phyloP scores from a whole-genome alignment of 2,113 vertebrate genomes.

The Indicator indicator region DNA sequence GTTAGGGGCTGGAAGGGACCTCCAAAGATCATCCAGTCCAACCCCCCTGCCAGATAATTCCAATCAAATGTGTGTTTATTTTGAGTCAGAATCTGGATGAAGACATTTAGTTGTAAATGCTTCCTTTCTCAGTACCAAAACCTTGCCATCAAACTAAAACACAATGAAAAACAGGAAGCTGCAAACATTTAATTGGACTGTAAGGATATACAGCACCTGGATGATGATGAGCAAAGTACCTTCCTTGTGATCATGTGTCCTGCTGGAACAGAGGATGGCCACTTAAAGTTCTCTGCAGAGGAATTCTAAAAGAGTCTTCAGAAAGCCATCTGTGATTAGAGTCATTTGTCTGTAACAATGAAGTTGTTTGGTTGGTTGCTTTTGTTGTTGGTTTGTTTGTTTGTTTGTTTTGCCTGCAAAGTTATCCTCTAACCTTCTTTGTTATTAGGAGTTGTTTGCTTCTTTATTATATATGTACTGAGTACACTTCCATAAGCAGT shows the following conservation, averaged over 20 bases:
- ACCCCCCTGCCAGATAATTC: not conserved
- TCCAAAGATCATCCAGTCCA: no score
- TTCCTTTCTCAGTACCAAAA: not conserved
- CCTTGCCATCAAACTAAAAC: not conserved
- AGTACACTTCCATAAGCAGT: not conserved
- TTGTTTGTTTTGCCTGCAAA: not conserved
- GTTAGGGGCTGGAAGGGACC: no score
- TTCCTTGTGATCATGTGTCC: not conserved
- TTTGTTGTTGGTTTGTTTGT: not conserved
- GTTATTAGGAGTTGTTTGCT: not conserved
- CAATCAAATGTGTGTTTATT: not conserved
- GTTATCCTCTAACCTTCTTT: not conserved
- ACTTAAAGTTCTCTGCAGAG: not conserved
- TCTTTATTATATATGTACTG: not conserved
- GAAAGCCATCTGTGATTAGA: not conserved
- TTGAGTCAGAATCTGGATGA: not conserved
- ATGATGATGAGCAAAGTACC: not conserved
- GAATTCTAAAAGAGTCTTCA: not conserved
- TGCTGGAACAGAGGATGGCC: not conserved
- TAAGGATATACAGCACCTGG: rapidly evolving
- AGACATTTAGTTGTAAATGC: not conserved
- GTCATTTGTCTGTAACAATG: not conserved
- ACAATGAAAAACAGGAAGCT: not conserved
- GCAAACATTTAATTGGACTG: not conserved
- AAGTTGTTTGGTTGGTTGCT: not conserved